Conservation (phyloP, 2,113 vertebrate species). For the Tachuris rubrigastra region DNA sequence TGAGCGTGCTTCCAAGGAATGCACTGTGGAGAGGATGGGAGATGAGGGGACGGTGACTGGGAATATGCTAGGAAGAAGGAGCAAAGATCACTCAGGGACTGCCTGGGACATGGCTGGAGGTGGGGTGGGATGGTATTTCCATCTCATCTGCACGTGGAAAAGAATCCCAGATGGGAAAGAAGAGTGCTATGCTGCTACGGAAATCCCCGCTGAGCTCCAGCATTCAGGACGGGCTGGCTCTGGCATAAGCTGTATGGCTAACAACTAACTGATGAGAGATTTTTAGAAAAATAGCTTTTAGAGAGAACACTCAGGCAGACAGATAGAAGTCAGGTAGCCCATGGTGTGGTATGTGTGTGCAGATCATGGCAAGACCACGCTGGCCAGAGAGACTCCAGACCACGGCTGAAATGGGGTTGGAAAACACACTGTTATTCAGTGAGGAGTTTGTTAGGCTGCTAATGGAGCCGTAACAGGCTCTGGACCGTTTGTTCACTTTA, state of each 20-base stretch:
- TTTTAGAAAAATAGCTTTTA: neutral
- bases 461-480: neutral
- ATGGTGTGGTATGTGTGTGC: accelerated
- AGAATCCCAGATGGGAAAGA: neutral
- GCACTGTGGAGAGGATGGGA: neutral
- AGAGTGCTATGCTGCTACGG: neutral
- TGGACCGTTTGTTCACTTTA: neutral
- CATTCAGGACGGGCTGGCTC: neutral
- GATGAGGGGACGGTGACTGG: accelerated
- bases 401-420: accelerated
- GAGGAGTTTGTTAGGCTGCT: neutral
- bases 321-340: neutral
- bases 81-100: neutral
- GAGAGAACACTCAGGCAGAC: neutral
- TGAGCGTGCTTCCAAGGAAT: neutral
- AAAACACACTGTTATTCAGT: neutral
- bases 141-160: neutral
- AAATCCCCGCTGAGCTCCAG: neutral
- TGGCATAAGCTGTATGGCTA: neutral
- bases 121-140: neutral
- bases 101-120: neutral
- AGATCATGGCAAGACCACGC: accelerated
- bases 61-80: neutral
- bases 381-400: neutral
- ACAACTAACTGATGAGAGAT: neutral